Percentiles rank a stretch among this genome's conserved stretches.
These are phyloP conservation scores for Bellardia pandia DNA, from an alignment of 2,888 invertebrate species.

Conservation along the genomic window DNA sequence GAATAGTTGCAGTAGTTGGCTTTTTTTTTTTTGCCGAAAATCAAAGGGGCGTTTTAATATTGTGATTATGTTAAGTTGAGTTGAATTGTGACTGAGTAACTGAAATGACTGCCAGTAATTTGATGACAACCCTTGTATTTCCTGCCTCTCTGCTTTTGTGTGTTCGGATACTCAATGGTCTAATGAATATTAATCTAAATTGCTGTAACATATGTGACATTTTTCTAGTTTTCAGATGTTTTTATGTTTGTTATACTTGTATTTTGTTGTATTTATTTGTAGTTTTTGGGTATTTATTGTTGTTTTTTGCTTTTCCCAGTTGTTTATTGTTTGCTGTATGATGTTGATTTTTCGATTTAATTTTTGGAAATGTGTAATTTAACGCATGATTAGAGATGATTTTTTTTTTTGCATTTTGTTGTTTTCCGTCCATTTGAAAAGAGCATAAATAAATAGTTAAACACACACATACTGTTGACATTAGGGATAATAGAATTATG, in stretches of 20 bases:
- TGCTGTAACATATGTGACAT: conserved; percentile 78
- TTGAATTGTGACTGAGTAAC: conserved; percentile 30
- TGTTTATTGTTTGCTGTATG: conserved; percentile 52
- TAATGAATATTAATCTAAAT: conserved; percentile 77
- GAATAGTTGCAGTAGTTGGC: conserved; percentile 38
- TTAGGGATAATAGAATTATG: conserved; percentile 73
- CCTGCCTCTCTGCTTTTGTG: neutral
- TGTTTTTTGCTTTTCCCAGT: conserved; percentile 40
- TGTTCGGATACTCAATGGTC: conserved; percentile 50
- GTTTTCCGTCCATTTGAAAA: conserved; percentile 45
- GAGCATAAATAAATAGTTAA: conserved; percentile 70
- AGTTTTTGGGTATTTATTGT: conserved; percentile 60
- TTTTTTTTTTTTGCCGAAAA: conserved; percentile 42
- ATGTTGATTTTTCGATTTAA: conserved; percentile 70
- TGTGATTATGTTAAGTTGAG: conserved; percentile 64
- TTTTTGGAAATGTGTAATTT: conserved; percentile 73
- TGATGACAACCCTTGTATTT: conserved; percentile 64
- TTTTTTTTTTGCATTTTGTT: conserved; percentile 44
- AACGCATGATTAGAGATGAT: conserved; percentile 72
- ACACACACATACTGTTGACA: conserved; percentile 70
- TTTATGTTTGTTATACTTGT: conserved; percentile 38
- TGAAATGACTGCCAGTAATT: conserved; percentile 27
- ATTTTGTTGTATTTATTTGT: conserved; percentile 55
- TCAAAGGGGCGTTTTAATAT: conserved; percentile 70
- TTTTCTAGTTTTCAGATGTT: conserved; percentile 61